A percentile compares a stretch with the other conserved stretches of the same genome.
phyloP scores from a whole-genome alignment of 2,888 invertebrate genomes.

The Epsilonema sp. region DNA sequence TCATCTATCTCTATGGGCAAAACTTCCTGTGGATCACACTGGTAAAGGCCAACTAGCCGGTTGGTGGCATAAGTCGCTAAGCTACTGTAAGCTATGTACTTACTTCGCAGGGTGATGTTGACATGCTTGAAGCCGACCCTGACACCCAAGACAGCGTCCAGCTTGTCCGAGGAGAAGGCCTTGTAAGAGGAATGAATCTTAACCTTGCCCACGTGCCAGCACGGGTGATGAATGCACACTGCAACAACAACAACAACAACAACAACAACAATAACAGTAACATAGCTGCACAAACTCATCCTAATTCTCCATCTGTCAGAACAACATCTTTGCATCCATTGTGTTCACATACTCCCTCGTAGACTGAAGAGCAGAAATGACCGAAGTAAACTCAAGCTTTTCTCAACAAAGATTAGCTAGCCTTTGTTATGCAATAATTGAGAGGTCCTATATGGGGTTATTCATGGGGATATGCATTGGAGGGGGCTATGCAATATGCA shows the following conservation, averaged over 20 bases:
- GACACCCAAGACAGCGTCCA: conserved; percentile 69
- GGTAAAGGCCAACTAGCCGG: no score
- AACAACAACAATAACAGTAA: neutral
- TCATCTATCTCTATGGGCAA: no score
- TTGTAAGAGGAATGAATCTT: conserved; percentile 64
- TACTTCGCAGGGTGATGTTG: conserved; percentile 80
- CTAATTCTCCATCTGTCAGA: neutral
- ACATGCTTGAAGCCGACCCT: conserved; percentile 78
- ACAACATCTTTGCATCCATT: neutral
- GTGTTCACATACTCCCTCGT: neutral
- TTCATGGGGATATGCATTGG: no score
- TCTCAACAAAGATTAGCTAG: no score
- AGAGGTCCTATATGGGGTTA: no score
- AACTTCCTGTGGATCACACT: no score
- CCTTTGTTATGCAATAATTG: no score
- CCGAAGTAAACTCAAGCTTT: no score
- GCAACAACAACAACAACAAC: conserved; percentile 17
- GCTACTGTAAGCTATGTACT: no score
- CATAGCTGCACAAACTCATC: neutral
- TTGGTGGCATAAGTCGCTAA: no score
- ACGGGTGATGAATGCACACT: conserved; percentile 73
- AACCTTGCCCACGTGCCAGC: conserved; percentile 72
- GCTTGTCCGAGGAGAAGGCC: conserved; percentile 67
- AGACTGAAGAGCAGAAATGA: neutral
- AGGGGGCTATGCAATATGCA: no score